phyloP scores from a whole-genome alignment of 2,888 invertebrate species.

The Plagodis dolabraria region DNA sequence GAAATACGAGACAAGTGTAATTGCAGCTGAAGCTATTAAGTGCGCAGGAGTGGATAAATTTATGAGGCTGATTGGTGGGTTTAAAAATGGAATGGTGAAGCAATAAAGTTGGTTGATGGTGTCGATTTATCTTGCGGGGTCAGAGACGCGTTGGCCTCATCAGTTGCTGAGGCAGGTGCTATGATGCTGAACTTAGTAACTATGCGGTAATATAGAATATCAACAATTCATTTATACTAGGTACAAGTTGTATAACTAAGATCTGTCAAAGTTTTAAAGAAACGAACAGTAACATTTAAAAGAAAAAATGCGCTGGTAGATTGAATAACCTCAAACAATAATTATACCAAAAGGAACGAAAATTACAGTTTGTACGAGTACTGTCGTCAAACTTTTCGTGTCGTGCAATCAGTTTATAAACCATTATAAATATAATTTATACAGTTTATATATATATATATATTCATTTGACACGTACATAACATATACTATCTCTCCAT shows the following conservation, averaged over 20 bases:
- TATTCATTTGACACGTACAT: background rate
- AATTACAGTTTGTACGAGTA: no score
- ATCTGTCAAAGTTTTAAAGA: no score
- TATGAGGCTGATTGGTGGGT: slow-evolving; percentile 13
- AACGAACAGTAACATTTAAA: no score
- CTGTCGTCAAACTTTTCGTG: no score
- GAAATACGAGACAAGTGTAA: slow-evolving; percentile 13
- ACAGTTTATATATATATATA: background rate
- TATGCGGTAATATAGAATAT: slow-evolving; percentile 7
- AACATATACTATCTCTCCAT: slow-evolving; percentile 3
- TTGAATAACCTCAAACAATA: no score
- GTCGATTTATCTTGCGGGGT: slow-evolving; percentile 24
- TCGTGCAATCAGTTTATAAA: no score
- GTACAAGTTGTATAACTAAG: no score
- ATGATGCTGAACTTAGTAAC: background rate
- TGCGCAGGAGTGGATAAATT: slow-evolving; percentile 14
- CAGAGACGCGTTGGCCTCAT: slow-evolving; percentile 14
- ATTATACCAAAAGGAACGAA: no score
- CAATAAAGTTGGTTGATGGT: slow-evolving; percentile 23
- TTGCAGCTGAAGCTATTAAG: slow-evolving; percentile 17
- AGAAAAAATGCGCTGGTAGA: no score
- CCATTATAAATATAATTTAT: no score
- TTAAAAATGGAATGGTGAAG: slow-evolving; percentile 22
- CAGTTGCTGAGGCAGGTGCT: slow-evolving; percentile 11
- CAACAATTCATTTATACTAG: background rate